These are phyloP conservation scores for Euura lappo DNA, from an alignment of 1,140 invertebrate species.

Conservation along the genomic window DNA sequence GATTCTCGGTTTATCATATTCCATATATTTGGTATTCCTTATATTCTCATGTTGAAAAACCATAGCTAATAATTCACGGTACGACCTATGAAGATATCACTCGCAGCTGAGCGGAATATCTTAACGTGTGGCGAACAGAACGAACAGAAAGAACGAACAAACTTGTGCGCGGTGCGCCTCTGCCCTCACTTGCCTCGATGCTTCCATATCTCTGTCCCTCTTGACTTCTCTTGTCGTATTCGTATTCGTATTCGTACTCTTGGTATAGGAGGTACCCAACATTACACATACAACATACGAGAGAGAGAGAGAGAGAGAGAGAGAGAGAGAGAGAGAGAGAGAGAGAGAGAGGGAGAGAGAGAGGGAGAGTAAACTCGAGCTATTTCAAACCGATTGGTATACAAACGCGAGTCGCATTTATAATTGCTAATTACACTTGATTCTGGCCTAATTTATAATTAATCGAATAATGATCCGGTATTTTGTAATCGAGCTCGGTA, in stretches of 20 bases:
- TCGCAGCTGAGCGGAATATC: conserved; percentile 40
- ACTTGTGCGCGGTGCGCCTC: not conserved
- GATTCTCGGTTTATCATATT: too few species aligned
- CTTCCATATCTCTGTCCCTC: not conserved
- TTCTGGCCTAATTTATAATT: conserved; percentile 32
- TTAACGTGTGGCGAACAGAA: conserved; percentile 24
- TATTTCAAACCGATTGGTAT: conserved; percentile 5
- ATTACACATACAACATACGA: not conserved
- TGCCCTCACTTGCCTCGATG: not conserved
- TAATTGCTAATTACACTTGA: conserved; percentile 30
- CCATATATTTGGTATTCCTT: not conserved
- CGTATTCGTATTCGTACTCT: not conserved
- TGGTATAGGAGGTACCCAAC: too few species aligned
- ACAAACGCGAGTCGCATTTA: conserved; percentile 21
- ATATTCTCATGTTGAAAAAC: conserved; percentile 22
- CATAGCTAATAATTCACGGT: conserved; percentile 35
- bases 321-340: not conserved
- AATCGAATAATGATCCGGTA: conserved; percentile 11
- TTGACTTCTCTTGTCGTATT: not conserved
- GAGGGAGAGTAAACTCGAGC: not conserved
- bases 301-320: not conserved
- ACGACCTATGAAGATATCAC: conserved; percentile 52
- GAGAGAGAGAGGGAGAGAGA: not conserved
- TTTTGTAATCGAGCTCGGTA: too few species aligned
- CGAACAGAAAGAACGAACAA: too few species aligned